Evolutionary conservation across 2,888 invertebrate genomes (phyloP), one percentile per base, ranked within the genome.

Genomic region (Melanotus villosus): DNA sequence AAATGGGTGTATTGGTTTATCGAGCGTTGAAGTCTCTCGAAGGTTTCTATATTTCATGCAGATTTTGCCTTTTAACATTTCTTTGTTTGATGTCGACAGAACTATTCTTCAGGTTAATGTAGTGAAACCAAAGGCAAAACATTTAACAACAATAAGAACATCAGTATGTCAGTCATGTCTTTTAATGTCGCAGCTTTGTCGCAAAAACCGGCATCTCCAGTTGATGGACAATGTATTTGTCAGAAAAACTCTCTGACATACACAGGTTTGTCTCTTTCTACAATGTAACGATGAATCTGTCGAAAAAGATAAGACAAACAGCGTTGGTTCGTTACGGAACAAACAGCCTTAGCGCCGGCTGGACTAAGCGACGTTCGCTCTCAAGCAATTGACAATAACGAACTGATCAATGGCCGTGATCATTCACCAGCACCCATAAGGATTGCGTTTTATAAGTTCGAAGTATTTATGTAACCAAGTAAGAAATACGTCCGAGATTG

Each of bases 401-500:
- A 68, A 64, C 73, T 65, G 73, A 73, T 71, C 71, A 73, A 71
- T 73, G 68, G 52, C 68, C 67, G 69, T 65, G 73, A 72, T 72
- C 73, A 68, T 70, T 67, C 67, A 64, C 56, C 32, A 63, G 45
- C 58, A 41, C 47, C 60, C 43, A 67, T 59, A 62, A 65, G 57
- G 50, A 47, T 43, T 57, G 58, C 43, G 52, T 63, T 65, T 64
- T 59, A 50, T 65, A 57, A 47, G 58, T 50, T 60, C 23, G 34
- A 59, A 59, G 59, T 52, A 41, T 59, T 65, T 59, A 66, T 59
- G 59, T 66, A 60, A 56, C 36, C 50, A 26, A 6, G 57, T 58
- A 47, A 34, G 54, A 65, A 58, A 65, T 30, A 58, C 64, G 60
- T 57, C 68, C 66, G 71, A 72, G 68, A 72, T 74, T 71, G 73